phyloP scores from a whole-genome alignment of 2,113 vertebrate genomes.

The Psilopogon haemacephalus region DNA sequence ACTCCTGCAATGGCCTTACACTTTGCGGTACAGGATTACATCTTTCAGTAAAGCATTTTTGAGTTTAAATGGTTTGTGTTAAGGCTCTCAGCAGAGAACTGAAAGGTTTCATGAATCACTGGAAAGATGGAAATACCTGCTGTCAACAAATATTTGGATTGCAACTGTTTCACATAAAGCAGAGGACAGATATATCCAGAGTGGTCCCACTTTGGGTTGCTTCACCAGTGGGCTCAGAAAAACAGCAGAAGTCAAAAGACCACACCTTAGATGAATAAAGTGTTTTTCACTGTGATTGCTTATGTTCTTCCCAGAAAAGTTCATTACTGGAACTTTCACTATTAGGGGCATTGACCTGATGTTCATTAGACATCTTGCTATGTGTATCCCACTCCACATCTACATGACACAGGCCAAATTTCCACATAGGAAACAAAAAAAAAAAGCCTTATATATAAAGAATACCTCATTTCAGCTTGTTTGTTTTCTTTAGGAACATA shows the following conservation, averaged over 20 bases:
- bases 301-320: neutral
- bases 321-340: neutral
- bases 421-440: neutral
- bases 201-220: neutral
- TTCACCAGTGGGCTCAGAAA: slow-evolving; percentile 1
- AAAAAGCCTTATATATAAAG: neutral
- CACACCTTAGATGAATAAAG: neutral
- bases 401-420: neutral
- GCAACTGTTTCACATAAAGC: slow-evolving; percentile 19
- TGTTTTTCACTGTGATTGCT: neutral
- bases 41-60: slow-evolving; percentile 14
- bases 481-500: neutral
- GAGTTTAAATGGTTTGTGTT: neutral
- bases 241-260: neutral
- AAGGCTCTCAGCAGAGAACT: neutral
- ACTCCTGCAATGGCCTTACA: neutral
- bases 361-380: neutral
- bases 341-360: neutral
- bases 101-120: neutral
- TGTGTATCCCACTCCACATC: neutral
- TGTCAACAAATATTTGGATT: neutral
- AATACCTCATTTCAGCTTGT: neutral
- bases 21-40: neutral
- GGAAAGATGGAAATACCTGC: slow-evolving; percentile 31
- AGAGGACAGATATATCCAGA: neutral